phyloP scores from a whole-genome alignment of 2,888 invertebrate species.

The Brachypalpus laphriformis region DNA sequence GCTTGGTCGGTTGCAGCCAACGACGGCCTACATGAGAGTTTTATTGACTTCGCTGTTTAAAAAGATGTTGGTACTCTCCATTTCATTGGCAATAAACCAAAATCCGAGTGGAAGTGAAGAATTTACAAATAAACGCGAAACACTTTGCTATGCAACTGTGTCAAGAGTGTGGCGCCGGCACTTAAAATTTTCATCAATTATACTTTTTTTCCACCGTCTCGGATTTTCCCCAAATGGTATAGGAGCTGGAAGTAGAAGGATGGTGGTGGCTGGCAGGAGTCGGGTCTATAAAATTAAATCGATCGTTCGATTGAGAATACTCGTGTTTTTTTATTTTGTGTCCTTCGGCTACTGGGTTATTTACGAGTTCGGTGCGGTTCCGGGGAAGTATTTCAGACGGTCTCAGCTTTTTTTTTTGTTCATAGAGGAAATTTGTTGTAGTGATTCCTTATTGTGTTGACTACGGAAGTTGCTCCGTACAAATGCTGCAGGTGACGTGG shows the following conservation, averaged over 20 bases:
- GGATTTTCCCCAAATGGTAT: conserved; percentile 20
- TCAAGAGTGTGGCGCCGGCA: conserved; percentile 71
- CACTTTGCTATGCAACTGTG: conserved; percentile 63
- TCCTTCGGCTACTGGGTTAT: conserved; percentile 49
- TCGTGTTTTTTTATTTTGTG: conserved; percentile 13
- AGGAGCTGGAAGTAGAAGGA: conserved; percentile 45
- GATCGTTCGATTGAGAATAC: conserved; percentile 48
- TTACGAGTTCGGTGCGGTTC: conserved; percentile 55
- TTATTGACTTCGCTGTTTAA: conserved; percentile 55
- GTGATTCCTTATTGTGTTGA: conserved; percentile 36
- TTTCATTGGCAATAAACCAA: conserved; percentile 68
- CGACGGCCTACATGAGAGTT: conserved; percentile 43
- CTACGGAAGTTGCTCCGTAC: conserved; percentile 15
- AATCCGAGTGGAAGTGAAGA: conserved; percentile 21
- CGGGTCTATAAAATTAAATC: conserved; percentile 57
- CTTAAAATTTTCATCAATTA: conserved; percentile 66
- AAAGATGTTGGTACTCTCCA: conserved; percentile 20
- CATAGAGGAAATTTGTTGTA: conserved; percentile 20
- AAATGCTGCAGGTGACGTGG: conserved; percentile 46
- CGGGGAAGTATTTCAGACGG: conserved; percentile 42
- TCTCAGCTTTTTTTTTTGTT: conserved; percentile 34
- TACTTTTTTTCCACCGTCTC: conserved; percentile 2
- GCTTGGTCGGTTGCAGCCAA: background rate
- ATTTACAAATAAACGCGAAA: conserved; percentile 11
- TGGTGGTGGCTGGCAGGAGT: background rate